Percentiles rank a stretch among this genome's conserved stretches.
These are phyloP conservation scores for Pristionchus entomophagus DNA, from an alignment of 2,888 invertebrate genomes.

Conservation along the genomic window DNA sequence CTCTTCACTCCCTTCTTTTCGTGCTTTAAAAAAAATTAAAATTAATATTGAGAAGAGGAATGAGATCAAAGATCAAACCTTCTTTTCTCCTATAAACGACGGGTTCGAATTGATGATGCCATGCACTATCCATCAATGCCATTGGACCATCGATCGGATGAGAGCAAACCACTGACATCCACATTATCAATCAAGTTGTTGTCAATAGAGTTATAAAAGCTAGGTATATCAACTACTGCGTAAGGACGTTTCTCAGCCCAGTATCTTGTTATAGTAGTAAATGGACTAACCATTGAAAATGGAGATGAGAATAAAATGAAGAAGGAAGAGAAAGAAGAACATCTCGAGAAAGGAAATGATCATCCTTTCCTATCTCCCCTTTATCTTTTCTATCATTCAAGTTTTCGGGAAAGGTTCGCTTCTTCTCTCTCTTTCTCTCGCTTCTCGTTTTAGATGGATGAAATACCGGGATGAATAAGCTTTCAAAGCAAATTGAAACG, in stretches of 20 bases:
- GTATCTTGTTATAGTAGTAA: neutral
- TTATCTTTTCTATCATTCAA: neutral
- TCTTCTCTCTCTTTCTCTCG: no score
- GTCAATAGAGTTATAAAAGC: neutral
- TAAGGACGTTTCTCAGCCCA: no score
- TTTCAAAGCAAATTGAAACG: no score
- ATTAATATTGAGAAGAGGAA: neutral
- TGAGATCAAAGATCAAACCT: neutral
- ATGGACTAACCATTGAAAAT: neutral
- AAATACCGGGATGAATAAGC: no score
- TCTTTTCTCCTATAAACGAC: slow-evolving; percentile 55
- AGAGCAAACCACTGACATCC: neutral
- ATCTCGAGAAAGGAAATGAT: neutral
- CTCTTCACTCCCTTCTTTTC: slow-evolving; percentile 51
- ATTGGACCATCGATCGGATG: slow-evolving; percentile 58
- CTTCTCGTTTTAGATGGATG: no score
- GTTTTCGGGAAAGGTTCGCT: neutral
- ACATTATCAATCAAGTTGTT: neutral
- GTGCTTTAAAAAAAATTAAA: slow-evolving; percentile 11
- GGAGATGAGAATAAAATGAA: neutral
- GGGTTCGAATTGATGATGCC: slow-evolving; percentile 67
- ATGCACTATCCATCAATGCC: slow-evolving; percentile 66
- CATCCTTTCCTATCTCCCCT: neutral
- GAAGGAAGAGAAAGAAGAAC: neutral
- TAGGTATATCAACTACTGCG: no score